Base-by-base conservation (phyloP, 1,140 invertebrate species). In the Mya arenaria region DNA sequence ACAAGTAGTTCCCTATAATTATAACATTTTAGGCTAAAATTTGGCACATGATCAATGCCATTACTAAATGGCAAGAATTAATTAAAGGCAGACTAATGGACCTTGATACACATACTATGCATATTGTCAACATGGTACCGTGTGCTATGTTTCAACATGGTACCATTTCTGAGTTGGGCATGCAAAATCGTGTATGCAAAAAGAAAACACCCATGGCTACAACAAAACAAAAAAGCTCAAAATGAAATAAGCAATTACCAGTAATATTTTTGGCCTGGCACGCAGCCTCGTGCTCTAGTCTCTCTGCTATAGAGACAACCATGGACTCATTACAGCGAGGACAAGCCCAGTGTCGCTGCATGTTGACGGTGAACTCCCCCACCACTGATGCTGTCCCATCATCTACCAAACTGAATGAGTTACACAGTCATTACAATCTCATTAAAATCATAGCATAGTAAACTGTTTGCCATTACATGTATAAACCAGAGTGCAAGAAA, bases 281-380 rank as follows among this genome's bases (percentile, higher is more conserved):
- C 17, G 85, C 78, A 4, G 88, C 82, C 71, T 92, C 85, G 87
- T 94, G 94, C 60, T 92, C 89, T 37, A 94, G 85, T 74, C 91
- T 91, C 75, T 94, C 92, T 65, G 93, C 82, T 28, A 92, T 84
- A 41, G 88, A 90, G 10, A 93, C 86, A 34, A 93, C 86, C 82
- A 93, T 90, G 62, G 84, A 87, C 6, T 87, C 74, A 19, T 90
- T 85, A 90, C 94, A 94, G 30, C 86, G 73, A 32, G 91, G 88
- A 88, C 94, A 94, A 5, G 84, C 91, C 93, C 93, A 94, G 75
- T 91, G 88, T 13, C 88, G 87, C 85, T 92, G 91, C 87, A 92
- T 90, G 69, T 86, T 88, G 15, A 85, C 82, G 15, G 83, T 91
- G 72, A 88, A 92, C 58, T 90, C 87, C 10, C 87, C 90, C 86